Evolutionary conservation across 2,888 invertebrate genomes (phyloP), one percentile per base, ranked within the genome.

Genomic region (Scaptomyza reducta): DNA sequence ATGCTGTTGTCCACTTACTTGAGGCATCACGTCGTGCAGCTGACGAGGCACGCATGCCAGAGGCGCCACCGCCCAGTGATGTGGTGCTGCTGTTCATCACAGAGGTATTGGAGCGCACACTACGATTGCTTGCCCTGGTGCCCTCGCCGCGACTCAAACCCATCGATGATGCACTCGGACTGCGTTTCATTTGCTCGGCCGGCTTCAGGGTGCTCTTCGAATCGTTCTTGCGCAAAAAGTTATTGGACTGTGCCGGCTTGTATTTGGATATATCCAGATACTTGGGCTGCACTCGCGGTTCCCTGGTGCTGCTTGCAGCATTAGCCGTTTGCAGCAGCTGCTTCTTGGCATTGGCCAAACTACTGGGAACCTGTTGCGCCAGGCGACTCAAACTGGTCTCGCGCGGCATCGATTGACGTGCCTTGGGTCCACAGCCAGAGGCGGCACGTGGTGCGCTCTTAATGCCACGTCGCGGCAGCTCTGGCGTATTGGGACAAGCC

Each of bases 261-360:
- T 94, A 94, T 89, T 94, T 94, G 50, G 94, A 94, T 68, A 94
- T 94, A 90, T 94, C 94, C 64, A 94, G 88, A 83, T 94, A 94
- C 50, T 94, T 92, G 11, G 92, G 92, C 68, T 91, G 91, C 46
- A 92, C 89, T 1, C 91, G 89, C 50, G 18, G 31, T 55, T 86
- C 87, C 40, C 63, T 18, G 0, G 44, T 56, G 1, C 25, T 56
- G 57, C 68, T 73, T 2, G 87, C 80, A 38, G 87, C 80, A 38
- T 82, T 85, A 63, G 91, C 91, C 16, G 91, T 90, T 73, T 91
- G 91, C 53, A 92, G 84, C 61, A 92, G 72, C 74, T 91, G 91
- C 65, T 91, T 91, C 70, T 92, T 92, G 31, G 92, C 91, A 50
- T 90, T 91, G 56, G 91, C 92, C 74, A 91, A 60, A 6, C 91